A percentile compares a stretch with the other conserved stretches of the same genome.
Evolutionary conservation across 2,113 vertebrate species (phyloP).

Genomic region (Pomatostomus ruficeps): DNA sequence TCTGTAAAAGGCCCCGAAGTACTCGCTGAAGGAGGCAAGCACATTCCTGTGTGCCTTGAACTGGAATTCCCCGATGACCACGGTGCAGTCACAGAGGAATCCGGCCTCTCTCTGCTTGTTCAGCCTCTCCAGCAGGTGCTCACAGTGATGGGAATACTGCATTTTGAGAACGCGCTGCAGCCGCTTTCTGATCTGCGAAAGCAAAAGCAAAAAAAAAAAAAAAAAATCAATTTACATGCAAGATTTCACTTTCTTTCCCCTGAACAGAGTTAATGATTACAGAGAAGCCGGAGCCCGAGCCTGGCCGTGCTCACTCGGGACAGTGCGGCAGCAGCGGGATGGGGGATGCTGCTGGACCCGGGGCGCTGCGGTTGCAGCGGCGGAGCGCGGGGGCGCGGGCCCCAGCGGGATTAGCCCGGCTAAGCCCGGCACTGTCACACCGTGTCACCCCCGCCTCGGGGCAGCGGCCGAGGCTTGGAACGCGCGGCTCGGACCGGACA

Average conservation of each 20-base stretch:
- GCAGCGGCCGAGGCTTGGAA: background rate
- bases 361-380: background rate
- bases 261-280: background rate
- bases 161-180: constrained; percentile 50
- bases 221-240: background rate
- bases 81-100: constrained; percentile 85
- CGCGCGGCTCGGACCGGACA: background rate
- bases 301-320: background rate
- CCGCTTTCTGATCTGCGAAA: constrained; percentile 33
- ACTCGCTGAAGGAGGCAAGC: constrained; percentile 92
- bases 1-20: constrained; percentile 83
- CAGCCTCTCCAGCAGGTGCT: constrained; percentile 82
- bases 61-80: constrained; percentile 79
- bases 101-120: constrained; percentile 81
- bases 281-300: accelerated
- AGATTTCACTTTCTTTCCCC: background rate
- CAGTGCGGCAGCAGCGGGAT: accelerated
- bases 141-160: constrained; percentile 80
- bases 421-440: background rate
- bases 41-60: constrained; percentile 90
- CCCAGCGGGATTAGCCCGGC: background rate
- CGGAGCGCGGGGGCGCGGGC: background rate
- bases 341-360: background rate
- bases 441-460: background rate
- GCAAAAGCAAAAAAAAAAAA: background rate